A percentile compares a stretch with the other conserved stretches of the same genome.
Evolutionary conservation across 2,113 vertebrate genomes (phyloP).

Genomic region (Bostrychus sinensis): DNA sequence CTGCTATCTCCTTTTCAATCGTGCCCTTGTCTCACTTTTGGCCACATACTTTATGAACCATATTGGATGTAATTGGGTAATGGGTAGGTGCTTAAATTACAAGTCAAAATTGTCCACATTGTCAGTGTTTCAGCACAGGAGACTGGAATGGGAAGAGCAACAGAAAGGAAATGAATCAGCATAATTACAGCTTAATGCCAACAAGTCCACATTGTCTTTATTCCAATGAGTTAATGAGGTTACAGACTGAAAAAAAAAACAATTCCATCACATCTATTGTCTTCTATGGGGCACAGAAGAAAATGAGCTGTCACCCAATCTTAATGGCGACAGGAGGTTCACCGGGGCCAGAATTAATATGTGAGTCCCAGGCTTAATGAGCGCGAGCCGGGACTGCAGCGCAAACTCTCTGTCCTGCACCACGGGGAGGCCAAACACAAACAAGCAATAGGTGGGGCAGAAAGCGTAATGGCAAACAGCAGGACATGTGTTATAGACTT

Average conservation of each 20-base stretch:
- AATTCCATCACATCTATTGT: conserved; percentile 73
- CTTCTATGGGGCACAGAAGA: conserved; percentile 63
- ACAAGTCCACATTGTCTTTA: conserved; percentile 75
- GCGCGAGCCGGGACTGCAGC: conserved; percentile 32
- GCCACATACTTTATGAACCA: conserved; percentile 23
- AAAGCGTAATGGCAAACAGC: conserved; percentile 6
- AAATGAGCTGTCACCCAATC: conserved; percentile 76
- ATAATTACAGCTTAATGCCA: conserved; percentile 79
- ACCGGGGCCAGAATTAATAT: conserved; percentile 63
- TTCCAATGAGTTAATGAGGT: conserved; percentile 80
- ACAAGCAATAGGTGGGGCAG: background rate
- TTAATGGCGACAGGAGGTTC: conserved; percentile 66
- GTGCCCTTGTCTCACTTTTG: background rate
- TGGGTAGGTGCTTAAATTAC: conserved; percentile 38
- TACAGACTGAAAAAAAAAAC: conserved; percentile 59
- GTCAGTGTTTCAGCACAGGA: conserved; percentile 53
- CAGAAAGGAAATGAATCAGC: conserved; percentile 62
- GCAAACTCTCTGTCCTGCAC: conserved; percentile 41
- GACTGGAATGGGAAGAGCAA: conserved; percentile 63
- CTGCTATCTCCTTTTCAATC: conserved; percentile 5
- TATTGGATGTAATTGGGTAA: conserved; percentile 14
- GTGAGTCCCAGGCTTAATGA: conserved; percentile 68
- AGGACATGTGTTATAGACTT: background rate
- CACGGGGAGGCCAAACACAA: conserved; percentile 3
- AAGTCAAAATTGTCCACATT: conserved; percentile 51